These are phyloP conservation scores for Nerophis lumbriciformis DNA, from an alignment of 2,113 vertebrate genomes.

Conservation along the genomic window DNA sequence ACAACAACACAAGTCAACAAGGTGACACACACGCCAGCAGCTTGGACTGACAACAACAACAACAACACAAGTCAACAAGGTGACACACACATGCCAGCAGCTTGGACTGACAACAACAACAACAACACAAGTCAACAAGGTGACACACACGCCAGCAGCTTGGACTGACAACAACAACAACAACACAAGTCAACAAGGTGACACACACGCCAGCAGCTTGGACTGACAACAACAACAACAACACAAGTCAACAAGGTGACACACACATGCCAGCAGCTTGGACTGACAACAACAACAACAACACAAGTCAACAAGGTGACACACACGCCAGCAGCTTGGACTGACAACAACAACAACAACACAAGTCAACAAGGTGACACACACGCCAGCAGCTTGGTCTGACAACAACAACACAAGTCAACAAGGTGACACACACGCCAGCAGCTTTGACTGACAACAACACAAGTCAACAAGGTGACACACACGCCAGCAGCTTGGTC, in stretches of 20 bases:
- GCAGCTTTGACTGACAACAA: background rate
- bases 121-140: no score
- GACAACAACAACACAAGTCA: conserved; percentile 12
- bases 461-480: background rate
- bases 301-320: background rate
- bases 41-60: conserved; percentile 63
- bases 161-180: background rate
- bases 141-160: background rate
- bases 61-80: no score
- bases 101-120: background rate
- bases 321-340: background rate
- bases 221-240: conserved; percentile 60
- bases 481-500: background rate
- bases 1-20: background rate
- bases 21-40: conserved; percentile 76
- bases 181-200: conserved; percentile 27
- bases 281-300: background rate
- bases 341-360: background rate
- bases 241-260: background rate
- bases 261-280: background rate
- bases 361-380: conserved; percentile 61
- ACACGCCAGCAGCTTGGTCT: conserved; percentile 79
- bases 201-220: conserved; percentile 76
- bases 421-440: background rate
- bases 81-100: background rate